Conservation (phyloP, 2,888 invertebrate species). For the Hipparchia semele region DNA sequence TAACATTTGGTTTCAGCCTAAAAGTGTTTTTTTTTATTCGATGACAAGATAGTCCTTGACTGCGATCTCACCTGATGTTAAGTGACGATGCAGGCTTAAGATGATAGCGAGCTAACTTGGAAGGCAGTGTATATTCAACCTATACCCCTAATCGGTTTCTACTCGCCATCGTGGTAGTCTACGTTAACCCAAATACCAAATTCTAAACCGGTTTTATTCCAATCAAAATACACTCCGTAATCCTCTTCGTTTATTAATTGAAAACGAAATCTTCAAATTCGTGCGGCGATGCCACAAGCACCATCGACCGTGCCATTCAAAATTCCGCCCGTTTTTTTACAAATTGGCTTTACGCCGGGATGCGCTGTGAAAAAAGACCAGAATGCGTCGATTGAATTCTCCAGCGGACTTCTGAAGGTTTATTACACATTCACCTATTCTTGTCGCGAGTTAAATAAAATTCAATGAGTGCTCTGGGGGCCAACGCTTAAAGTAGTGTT, state of each 20-base stretch:
- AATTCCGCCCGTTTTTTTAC: conserved; percentile 52
- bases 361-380: conserved; percentile 52
- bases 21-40: no score
- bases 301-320: conserved; percentile 47
- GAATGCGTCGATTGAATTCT: conserved; percentile 62
- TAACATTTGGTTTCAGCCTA: no score
- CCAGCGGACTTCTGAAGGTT: conserved; percentile 26
- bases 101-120: no score
- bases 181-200: background rate
- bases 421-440: conserved; percentile 9
- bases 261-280: conserved; percentile 31
- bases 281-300: conserved; percentile 26
- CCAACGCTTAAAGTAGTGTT: no score
- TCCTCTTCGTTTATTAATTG: conserved; percentile 24
- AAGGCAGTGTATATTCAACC: no score
- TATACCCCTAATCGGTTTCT: no score
- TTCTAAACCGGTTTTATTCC: background rate
- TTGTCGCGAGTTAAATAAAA: background rate
- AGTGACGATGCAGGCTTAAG: no score
- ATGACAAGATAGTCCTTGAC: no score
- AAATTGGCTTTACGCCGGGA: conserved; percentile 57
- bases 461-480: background rate
- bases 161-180: no score
- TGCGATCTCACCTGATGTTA: no score
- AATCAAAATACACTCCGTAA: background rate